Evolutionary conservation across 2,113 vertebrate species (phyloP), one percentile per base, ranked within the genome.

Genomic region (Hydrolagus affinis): DNA sequence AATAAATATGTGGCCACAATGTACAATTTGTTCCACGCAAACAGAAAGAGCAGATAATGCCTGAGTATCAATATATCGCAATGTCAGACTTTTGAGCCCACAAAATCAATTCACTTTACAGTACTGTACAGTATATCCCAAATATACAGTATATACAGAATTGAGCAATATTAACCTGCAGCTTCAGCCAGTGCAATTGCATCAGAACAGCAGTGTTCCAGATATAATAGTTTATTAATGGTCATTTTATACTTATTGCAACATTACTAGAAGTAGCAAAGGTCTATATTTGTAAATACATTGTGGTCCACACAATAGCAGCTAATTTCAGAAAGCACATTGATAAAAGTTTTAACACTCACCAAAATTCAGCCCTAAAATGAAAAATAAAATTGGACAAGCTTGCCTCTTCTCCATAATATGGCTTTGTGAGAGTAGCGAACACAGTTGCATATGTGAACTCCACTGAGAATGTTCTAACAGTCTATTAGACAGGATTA

Each of bases 301-400:
- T 30, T 17, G 32, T 32, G 25, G 62, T 80, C n/a, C 30, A 83
- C 4, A 0, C 17, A 25, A 28, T 23, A 25, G 3, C 32, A 30
- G 15, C 4, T 8, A 19, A 28, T 66, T 83, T 19, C 17, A 44
- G 78, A 28, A 68, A 83, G 60, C 15, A 83, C 10, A 17, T 44
- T 66, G 15, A 83, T 32, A 32, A 83, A n/a, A 83, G 17, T 83
- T 44, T 44, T 66, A 66, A 21, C 25, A 83, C 78, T 83, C 66
- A 83, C 78, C 21, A 60, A 83, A 7, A 32, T 83, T 15, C 60
- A 30, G 62, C 25, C 64, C 28, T 62, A 66, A 32, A 30, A 83
- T 10, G 15, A 68, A 66, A 30, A 15, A 59, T 62, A 83, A 66
- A 0, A 66, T 10, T 8, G 25, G 66, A 66, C 25, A 66, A 6